Evolutionary conservation across 2,888 invertebrate genomes (phyloP).

Genomic region (Aromia moschata): DNA sequence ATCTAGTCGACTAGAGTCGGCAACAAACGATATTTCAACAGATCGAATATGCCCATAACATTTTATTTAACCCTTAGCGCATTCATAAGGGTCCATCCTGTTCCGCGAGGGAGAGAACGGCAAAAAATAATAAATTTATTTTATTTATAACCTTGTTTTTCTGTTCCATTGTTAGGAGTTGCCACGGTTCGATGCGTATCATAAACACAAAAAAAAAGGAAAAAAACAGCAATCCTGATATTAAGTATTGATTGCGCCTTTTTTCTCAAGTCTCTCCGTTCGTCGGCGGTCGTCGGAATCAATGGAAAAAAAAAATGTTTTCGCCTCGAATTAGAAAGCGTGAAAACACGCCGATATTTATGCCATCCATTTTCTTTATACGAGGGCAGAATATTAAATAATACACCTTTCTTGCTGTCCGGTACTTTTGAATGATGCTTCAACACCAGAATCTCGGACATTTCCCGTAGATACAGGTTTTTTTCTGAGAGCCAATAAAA

Average conservation of each 20-base stretch:
- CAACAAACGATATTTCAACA: too few relatives aligned
- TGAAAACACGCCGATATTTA: constrained; percentile 20
- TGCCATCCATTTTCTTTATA: constrained; percentile 20
- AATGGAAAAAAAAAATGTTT: constrained; percentile 9
- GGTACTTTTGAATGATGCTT: too few relatives aligned
- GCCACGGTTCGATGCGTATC: not conserved
- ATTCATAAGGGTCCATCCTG: too few relatives aligned
- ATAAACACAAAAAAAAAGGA: too few relatives aligned
- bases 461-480: too few relatives aligned
- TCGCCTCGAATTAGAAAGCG: constrained; percentile 14
- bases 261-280: not conserved
- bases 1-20: too few relatives aligned
- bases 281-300: not conserved
- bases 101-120: not conserved
- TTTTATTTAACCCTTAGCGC: too few relatives aligned
- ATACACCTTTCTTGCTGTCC: too few relatives aligned
- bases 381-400: too few relatives aligned
- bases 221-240: constrained; percentile 6
- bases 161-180: not conserved
- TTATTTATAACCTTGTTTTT: not conserved
- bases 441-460: too few relatives aligned
- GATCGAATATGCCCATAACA: too few relatives aligned
- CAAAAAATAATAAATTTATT: not conserved
- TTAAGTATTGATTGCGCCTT: constrained; percentile 8
- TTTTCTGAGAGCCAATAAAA: too few relatives aligned